A percentile compares a stretch with the other conserved stretches of the same genome.
Conservation (phyloP, 2,113 vertebrate genomes). For the Peromyscus californicus region DNA sequence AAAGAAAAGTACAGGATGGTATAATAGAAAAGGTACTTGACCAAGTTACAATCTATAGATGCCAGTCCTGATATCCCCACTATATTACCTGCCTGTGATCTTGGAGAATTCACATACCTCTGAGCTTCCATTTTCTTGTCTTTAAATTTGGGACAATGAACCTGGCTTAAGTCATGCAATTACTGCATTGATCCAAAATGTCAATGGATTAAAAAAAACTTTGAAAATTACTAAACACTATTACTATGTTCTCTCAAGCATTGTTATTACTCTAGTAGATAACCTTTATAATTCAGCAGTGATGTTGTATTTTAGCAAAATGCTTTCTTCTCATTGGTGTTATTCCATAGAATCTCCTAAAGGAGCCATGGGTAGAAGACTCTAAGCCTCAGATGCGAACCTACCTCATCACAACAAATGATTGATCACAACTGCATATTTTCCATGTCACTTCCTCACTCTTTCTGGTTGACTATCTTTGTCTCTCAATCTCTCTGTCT, state of each 20-base stretch:
- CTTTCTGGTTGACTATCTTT: neutral
- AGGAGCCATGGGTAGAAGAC: neutral
- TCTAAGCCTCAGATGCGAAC: constrained; percentile 16
- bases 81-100: neutral
- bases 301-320: constrained; percentile 9
- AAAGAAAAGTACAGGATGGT: constrained; percentile 10
- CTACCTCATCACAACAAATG: constrained; percentile 43
- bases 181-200: neutral
- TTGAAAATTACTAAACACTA: constrained; percentile 1
- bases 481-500: neutral
- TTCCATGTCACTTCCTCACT: neutral
- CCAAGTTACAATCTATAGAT: constrained; percentile 14
- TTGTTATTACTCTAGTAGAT: constrained; percentile 11
- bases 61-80: neutral
- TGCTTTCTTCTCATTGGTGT: neutral
- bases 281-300: constrained; percentile 47
- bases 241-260: constrained; percentile 24
- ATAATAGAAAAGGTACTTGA: constrained; percentile 33
- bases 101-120: constrained; percentile 44
- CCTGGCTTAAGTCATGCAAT: neutral
- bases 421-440: neutral
- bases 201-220: neutral
- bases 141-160: neutral
- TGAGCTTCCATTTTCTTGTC: constrained; percentile 1
- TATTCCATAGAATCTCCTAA: neutral